Base-by-base conservation (phyloP, 2,113 vertebrate species). In the Rutilus rutilus region DNA sequence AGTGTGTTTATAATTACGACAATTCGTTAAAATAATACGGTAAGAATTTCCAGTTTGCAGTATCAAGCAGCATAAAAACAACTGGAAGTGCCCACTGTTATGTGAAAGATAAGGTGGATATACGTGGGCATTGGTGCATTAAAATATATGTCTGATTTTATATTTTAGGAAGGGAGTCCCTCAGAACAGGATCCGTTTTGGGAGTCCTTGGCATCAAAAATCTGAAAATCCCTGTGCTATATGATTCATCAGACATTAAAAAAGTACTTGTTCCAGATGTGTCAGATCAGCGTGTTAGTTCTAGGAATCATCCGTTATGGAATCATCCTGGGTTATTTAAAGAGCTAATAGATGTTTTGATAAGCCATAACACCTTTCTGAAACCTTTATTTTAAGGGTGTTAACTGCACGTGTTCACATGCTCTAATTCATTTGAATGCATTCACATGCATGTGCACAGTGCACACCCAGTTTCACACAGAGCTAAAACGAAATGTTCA, bases 401-500 rank as follows among this genome's bases (percentile, higher is more conserved):
- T 60, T n/a, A 23, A 62, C 33, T 25, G 57, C 33, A 17, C 57
- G 4, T 78, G 15, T 78, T 57, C 54, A 39, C 77, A 79, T n/a
- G 76, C 52, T 78, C 52, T 8, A 62, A 25, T 60, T 25, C 2
- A 82, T 74, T 85, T 54, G 36, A 84, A 23, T 36, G 77, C 45
- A 82, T 80, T 50, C 67, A 82, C 77, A 81, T 12, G 17, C 50
- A 39, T 3, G 83, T 15, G 6, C 11, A 78, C 78, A 23, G 83
- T 15, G 7, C 11, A 78, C 78, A 23, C 52, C 85, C 78, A 69
- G 30, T 57, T 76, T 84, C 57, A 76, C 76, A 2, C 5, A 65
- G 39, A 39, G 17, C 36, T 78, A 59, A 73, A 84, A 81, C 50
- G 5, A 74, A 25, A 17, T 9, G 27, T 60, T 87, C 45, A 87